Conservation (phyloP, 2,113 vertebrate genomes). For the Campylorhamphus procurvoides region DNA sequence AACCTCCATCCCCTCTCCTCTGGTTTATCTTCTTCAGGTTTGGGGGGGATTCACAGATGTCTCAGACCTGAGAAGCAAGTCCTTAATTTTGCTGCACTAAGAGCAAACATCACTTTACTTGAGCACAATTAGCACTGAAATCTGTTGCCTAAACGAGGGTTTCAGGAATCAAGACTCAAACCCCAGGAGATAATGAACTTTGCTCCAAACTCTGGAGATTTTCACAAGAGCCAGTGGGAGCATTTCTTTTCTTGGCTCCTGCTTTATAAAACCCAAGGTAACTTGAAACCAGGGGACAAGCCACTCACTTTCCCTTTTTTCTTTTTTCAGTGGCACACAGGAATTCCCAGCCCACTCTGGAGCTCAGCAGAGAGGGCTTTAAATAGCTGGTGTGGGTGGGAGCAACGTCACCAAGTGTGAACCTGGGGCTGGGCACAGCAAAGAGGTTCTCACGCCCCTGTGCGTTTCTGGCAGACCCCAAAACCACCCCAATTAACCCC, state of each 20-base stretch:
- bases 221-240: not conserved
- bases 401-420: not conserved
- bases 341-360: not conserved
- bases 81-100: not conserved
- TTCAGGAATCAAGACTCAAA: not conserved
- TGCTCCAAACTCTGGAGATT: not conserved
- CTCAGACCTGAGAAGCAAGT: not conserved
- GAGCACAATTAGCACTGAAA: not conserved
- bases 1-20: not conserved
- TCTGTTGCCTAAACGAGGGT: not conserved
- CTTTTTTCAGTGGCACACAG: not conserved
- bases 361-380: not conserved
- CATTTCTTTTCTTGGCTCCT: not conserved
- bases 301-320: not conserved
- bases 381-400: not conserved
- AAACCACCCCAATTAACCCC: not conserved
- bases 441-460: not conserved
- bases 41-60: not conserved
- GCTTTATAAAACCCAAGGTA: not conserved
- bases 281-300: not conserved
- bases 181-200: not conserved
- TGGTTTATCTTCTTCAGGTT: not conserved
- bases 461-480: not conserved
- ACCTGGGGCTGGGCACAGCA: not conserved
- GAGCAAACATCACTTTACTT: not conserved